Evolutionary conservation across 2,797 vertebrate species (phyloP).

Genomic region (Semotilus atromaculatus): DNA sequence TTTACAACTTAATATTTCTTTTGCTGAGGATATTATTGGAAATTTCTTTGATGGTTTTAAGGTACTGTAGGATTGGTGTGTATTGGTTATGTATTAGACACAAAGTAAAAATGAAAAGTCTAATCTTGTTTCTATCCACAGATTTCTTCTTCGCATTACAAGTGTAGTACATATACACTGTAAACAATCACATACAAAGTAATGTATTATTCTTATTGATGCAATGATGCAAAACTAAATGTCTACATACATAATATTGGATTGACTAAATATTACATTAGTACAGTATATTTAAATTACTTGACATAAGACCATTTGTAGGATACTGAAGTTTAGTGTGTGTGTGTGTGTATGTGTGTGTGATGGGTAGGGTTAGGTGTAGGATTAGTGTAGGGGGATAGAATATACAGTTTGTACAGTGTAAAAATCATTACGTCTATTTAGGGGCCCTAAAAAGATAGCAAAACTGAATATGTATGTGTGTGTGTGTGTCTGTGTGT

Average conservation of each 20-base stretch:
- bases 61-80: background rate
- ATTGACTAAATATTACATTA: background rate
- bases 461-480: too few species aligned
- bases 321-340: conserved; percentile 22
- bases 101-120: background rate
- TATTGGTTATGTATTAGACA: background rate
- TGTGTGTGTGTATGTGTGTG: too few species aligned
- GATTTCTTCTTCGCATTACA: background rate
- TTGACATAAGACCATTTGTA: background rate
- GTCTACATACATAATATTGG: background rate
- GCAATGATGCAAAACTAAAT: background rate
- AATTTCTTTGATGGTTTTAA: background rate
- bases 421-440: too few species aligned
- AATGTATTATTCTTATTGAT: background rate
- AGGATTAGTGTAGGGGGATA: too few species aligned
- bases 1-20: background rate
- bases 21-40: background rate
- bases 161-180: background rate
- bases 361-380: too few species aligned
- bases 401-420: too few species aligned
- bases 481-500: too few species aligned
- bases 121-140: background rate
- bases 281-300: background rate
- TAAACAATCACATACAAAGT: background rate
- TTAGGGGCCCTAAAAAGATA: too few species aligned